Conservation (phyloP, 2,797 vertebrate species). For the Aldrovandia affinis region DNA sequence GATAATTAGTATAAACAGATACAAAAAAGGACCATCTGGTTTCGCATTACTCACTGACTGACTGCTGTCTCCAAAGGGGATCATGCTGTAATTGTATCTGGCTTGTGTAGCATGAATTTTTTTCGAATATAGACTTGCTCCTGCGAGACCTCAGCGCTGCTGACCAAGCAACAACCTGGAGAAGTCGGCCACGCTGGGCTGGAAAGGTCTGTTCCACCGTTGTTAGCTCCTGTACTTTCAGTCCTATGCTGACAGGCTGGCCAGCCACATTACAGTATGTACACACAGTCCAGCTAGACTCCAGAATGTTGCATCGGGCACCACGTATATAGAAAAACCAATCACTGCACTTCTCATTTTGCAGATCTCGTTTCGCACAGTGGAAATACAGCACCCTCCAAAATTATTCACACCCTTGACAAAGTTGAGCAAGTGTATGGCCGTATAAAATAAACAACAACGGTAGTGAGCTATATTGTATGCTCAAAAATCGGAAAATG, state of each 20-base stretch:
- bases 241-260: background rate
- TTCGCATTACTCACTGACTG: background rate
- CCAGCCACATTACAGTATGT: background rate
- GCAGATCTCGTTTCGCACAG: conserved; percentile 6
- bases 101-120: background rate
- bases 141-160: background rate
- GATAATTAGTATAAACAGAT: background rate
- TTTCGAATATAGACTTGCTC: conserved; percentile 8
- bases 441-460: too few relatives aligned
- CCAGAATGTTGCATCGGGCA: conserved; percentile 16
- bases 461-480: too few relatives aligned
- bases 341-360: conserved; percentile 10
- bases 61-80: conserved; percentile 9
- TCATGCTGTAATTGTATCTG: background rate
- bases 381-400: background rate
- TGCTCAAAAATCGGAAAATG: too few relatives aligned
- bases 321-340: background rate
- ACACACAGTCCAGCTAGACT: background rate
- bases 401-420: too few relatives aligned
- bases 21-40: background rate
- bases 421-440: too few relatives aligned
- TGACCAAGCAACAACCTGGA: conserved; percentile 15
- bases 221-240: background rate
- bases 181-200: background rate
- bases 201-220: background rate